phyloP scores from a whole-genome alignment of 2,888 invertebrate species.

The Oscheius sp. region DNA sequence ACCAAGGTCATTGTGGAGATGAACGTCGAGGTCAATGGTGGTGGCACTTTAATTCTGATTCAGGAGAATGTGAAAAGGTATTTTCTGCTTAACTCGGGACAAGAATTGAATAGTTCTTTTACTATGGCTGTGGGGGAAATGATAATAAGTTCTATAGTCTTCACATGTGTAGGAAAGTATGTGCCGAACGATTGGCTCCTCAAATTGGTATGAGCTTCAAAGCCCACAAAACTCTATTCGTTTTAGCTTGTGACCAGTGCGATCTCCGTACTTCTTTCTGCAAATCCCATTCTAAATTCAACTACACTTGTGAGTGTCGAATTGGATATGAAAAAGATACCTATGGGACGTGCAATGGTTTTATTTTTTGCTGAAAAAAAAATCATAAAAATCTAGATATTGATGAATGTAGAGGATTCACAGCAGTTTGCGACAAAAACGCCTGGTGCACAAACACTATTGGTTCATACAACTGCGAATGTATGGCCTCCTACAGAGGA shows the following conservation, averaged over 20 bases:
- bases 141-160: constrained; percentile 66
- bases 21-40: constrained; percentile 57
- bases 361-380: background rate
- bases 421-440: constrained; percentile 59
- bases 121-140: constrained; percentile 65
- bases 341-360: constrained; percentile 62
- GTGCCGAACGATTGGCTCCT: constrained; percentile 61
- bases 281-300: constrained; percentile 61
- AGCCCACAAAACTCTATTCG: background rate
- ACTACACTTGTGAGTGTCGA: constrained; percentile 66
- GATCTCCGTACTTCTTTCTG: constrained; percentile 64
- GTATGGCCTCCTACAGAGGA: constrained; percentile 64
- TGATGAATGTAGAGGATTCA: constrained; percentile 61
- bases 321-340: constrained; percentile 57
- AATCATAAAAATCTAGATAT: constrained; percentile 46
- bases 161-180: constrained; percentile 64
- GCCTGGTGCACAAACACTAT: constrained; percentile 65
- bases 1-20: constrained; percentile 63
- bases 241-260: constrained; percentile 60
- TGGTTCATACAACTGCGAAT: constrained; percentile 58
- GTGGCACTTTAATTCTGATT: constrained; percentile 63
- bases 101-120: constrained; percentile 49
- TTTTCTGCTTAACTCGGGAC: background rate
- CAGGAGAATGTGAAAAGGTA: constrained; percentile 56
- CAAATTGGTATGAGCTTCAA: constrained; percentile 54